Evolutionary conservation across 2,888 invertebrate genomes (phyloP).

Genomic region (Apotomis betuletana): DNA sequence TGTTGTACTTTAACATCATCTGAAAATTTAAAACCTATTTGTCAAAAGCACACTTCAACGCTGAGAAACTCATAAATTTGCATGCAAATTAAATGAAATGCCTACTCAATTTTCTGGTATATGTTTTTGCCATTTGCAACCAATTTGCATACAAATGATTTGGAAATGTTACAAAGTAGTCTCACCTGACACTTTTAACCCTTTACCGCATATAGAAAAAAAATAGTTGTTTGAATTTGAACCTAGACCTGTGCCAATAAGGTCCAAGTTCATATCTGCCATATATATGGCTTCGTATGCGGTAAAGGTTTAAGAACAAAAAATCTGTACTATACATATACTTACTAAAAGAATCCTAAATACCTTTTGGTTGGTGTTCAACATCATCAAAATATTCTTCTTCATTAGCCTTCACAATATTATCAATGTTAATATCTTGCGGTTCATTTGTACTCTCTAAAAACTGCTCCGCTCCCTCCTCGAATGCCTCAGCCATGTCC

Average conservation of each 20-base stretch:
- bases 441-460: conserved; percentile 62
- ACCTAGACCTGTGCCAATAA: no score
- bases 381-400: conserved; percentile 44
- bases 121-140: no score
- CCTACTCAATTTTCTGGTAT: background rate
- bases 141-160: no score
- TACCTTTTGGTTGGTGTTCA: conserved; percentile 47
- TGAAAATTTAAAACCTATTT: conserved; percentile 23
- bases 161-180: no score
- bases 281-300: no score
- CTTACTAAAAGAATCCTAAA: background rate
- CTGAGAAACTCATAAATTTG: background rate
- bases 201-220: no score
- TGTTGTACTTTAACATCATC: conserved; percentile 10
- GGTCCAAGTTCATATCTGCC: no score
- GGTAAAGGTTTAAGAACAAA: no score
- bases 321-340: background rate
- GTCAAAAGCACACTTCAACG: conserved; percentile 23
- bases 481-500: conserved; percentile 54
- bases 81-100: no score
- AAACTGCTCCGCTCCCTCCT: conserved; percentile 65
- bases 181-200: no score
- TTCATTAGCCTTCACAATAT: conserved; percentile 46
- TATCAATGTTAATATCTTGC: conserved; percentile 61
- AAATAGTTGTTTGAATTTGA: no score